Evolutionary conservation across 2,113 vertebrate genomes (phyloP).

Genomic region (Telmatochromis sp.): DNA sequence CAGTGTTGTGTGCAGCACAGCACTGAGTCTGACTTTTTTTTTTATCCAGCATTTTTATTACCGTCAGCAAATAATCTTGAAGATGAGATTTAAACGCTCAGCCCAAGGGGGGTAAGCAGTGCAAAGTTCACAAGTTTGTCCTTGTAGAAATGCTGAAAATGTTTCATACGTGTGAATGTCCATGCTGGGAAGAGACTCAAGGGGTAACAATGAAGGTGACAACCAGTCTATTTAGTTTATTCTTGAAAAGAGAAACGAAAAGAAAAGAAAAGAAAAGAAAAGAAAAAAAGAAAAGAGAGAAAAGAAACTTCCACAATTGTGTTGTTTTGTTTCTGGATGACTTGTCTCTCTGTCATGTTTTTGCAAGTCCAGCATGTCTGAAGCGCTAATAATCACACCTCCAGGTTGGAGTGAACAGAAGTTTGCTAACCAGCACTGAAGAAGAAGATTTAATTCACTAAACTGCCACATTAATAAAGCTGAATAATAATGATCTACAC

Average conservation of each 20-base stretch:
- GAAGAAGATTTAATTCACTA: background rate
- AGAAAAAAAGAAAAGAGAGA: accelerated
- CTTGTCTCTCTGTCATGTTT: background rate
- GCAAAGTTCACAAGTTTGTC: background rate
- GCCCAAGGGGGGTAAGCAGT: background rate
- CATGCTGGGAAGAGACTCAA: background rate
- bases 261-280: accelerated
- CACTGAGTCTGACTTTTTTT: background rate
- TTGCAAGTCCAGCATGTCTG: background rate
- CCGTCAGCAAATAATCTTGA: background rate
- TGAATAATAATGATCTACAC: background rate
- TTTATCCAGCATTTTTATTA: background rate
- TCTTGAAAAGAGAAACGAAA: accelerated
- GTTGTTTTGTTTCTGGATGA: background rate
- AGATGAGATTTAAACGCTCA: background rate
- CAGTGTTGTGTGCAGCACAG: no score
- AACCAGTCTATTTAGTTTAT: background rate
- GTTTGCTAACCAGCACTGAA: background rate
- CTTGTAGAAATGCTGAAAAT: background rate
- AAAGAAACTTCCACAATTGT: background rate
- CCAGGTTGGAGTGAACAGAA: background rate
- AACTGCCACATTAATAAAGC: background rate
- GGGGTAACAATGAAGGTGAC: background rate
- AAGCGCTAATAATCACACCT: background rate
- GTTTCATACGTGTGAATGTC: background rate